phyloP scores from a whole-genome alignment of 92 coral and sea anemone genomes.

The Zoanthus solanderi region DNA sequence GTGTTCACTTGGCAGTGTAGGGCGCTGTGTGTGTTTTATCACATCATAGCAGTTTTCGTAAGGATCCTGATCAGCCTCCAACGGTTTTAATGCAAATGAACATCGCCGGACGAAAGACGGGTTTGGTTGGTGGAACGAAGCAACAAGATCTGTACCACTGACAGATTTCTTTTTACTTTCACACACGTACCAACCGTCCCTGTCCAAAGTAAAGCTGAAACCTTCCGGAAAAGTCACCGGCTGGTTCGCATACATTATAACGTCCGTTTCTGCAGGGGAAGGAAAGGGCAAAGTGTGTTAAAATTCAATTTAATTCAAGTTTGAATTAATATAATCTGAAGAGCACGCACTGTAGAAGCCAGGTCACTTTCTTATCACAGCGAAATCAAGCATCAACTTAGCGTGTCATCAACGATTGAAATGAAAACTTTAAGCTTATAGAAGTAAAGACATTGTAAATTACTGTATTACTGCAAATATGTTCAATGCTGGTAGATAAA shows the following conservation, averaged over 20 bases:
- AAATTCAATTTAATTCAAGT: too few relatives aligned
- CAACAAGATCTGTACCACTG: slow-evolving; percentile 17
- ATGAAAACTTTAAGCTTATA: too few relatives aligned
- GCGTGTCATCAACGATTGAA: too few relatives aligned
- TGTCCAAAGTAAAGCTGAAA: slow-evolving; percentile 21
- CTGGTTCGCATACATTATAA: slow-evolving; percentile 38
- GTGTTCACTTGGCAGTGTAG: slow-evolving; percentile 22
- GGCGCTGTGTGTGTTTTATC: slow-evolving; percentile 21
- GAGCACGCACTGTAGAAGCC: too few relatives aligned
- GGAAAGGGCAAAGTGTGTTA: neutral
- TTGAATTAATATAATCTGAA: too few relatives aligned
- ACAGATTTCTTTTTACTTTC: neutral
- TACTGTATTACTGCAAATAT: too few relatives aligned
- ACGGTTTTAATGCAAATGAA: slow-evolving; percentile 33
- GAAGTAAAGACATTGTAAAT: too few relatives aligned
- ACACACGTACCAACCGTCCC: slow-evolving; percentile 35
- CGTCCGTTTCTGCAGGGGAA: neutral
- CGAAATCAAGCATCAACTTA: too few relatives aligned
- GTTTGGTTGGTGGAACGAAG: neutral
- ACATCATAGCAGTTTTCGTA: slow-evolving; percentile 41
- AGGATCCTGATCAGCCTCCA: slow-evolving; percentile 27
- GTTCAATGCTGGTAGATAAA: too few relatives aligned
- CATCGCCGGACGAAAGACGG: slow-evolving; percentile 11
- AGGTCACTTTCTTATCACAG: too few relatives aligned
- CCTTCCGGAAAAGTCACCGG: slow-evolving; percentile 36